Percentiles rank a stretch among this genome's conserved stretches.
phyloP scores from a whole-genome alignment of 2,113 vertebrate genomes.

The Sylvia atricapilla region DNA sequence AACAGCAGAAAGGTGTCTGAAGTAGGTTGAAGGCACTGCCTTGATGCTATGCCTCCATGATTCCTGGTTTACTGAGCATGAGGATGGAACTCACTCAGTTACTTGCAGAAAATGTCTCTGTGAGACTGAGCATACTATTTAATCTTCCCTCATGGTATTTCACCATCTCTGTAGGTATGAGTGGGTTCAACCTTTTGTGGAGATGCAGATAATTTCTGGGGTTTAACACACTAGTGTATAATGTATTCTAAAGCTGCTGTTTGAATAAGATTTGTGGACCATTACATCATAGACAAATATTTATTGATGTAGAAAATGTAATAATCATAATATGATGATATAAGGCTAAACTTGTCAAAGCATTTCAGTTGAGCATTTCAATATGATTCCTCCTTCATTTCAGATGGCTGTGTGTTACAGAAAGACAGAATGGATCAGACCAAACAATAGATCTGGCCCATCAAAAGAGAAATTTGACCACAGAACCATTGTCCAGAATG shows the following conservation, averaged over 20 bases:
- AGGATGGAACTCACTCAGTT: background rate
- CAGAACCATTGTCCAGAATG: constrained; percentile 38
- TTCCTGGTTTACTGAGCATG: background rate
- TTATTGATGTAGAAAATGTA: background rate
- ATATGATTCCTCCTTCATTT: constrained; percentile 37
- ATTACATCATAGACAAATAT: background rate
- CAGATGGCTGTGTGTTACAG: constrained; percentile 74
- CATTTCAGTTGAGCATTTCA: background rate
- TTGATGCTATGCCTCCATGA: background rate
- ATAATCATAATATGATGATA: background rate
- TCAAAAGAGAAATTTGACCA: constrained; percentile 44
- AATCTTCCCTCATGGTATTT: background rate
- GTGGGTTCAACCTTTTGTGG: background rate
- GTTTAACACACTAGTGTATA: background rate
- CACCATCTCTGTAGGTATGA: background rate
- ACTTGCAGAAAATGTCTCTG: background rate
- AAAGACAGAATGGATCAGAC: constrained; percentile 43
- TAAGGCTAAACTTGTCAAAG: background rate
- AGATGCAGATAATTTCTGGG: background rate
- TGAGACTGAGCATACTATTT: background rate
- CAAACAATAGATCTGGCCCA: background rate
- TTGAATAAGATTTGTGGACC: background rate
- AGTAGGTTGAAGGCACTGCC: rapidly evolving
- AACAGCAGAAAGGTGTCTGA: background rate
- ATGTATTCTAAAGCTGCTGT: background rate